Evolutionary conservation across 2,797 vertebrate species (phyloP).

Genomic region (Sebastes iracundus): DNA sequence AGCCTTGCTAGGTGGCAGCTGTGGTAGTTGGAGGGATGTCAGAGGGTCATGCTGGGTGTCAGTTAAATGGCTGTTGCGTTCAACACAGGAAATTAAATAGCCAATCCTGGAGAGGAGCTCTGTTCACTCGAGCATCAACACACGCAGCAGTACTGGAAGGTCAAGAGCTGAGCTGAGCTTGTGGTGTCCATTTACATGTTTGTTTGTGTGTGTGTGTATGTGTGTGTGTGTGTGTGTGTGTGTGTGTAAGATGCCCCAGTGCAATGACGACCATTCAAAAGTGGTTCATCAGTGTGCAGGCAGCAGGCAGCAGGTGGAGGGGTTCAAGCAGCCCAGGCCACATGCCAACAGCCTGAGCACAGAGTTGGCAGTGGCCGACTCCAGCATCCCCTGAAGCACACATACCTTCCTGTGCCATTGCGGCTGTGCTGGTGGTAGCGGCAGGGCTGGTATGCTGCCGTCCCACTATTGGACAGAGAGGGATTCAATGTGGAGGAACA

Average conservation of each 20-base stretch:
- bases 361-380: constrained; percentile 57
- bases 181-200: constrained; percentile 24
- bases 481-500: constrained; percentile 85
- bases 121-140: constrained; percentile 35
- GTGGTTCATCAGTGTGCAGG: constrained; percentile 67
- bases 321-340: constrained; percentile 68
- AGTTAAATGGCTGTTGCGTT: constrained; percentile 45
- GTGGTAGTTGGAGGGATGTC: constrained; percentile 28
- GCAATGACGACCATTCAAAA: constrained; percentile 53
- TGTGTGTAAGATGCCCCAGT: constrained; percentile 52
- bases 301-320: constrained; percentile 67
- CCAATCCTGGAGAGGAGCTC: constrained; percentile 28
- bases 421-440: constrained; percentile 93
- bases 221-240: constrained; percentile 1
- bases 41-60: constrained; percentile 52
- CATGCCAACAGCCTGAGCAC: constrained; percentile 75
- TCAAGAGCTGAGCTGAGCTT: constrained; percentile 38
- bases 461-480: constrained; percentile 94
- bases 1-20: constrained; percentile 33
- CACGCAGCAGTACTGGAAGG: constrained; percentile 33
- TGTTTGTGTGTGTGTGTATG: neutral
- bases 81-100: constrained; percentile 47
- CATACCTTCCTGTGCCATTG: constrained; percentile 96
- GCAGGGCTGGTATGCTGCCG: constrained; percentile 96
- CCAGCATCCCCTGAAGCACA: constrained; percentile 67